Percentiles rank a stretch among this genome's conserved stretches.
These are phyloP conservation scores for Sciurus niger DNA, from an alignment of 2,113 vertebrate species.

Conservation along the genomic window DNA sequence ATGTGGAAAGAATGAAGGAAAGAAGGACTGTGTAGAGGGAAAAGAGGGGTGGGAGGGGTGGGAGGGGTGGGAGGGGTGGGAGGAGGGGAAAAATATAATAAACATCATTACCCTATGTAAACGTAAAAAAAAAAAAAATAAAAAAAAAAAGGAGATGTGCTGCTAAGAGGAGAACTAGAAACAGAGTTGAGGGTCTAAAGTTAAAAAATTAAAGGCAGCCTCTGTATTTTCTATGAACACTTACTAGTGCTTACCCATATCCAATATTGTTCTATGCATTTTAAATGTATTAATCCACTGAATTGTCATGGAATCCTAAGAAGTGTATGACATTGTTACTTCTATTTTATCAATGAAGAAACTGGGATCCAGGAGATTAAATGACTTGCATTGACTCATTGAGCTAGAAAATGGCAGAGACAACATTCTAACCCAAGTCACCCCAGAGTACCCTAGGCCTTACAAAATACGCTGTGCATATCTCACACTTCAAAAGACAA, in stretches of 20 bases:
- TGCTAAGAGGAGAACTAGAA: conserved; percentile 17
- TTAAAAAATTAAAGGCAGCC: not conserved
- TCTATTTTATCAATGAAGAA: conserved; percentile 24
- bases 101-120: no score
- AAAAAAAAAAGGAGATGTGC: not conserved
- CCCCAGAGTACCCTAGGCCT: not conserved
- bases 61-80: no score
- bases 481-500: not conserved
- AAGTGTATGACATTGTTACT: not conserved
- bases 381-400: not conserved
- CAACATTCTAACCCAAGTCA: not conserved
- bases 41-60: no score
- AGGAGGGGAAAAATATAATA: no score
- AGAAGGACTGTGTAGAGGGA: no score
- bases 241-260: not conserved
- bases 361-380: not conserved
- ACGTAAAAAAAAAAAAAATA: no score
- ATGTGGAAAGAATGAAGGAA: no score
- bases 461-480: not conserved
- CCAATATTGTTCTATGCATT: not conserved
- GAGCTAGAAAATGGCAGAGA: not conserved
- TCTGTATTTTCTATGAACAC: not conserved
- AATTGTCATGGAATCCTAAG: not conserved
- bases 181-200: not conserved
- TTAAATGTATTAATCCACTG: not conserved